Conservation (phyloP, 2,113 vertebrate genomes). For the Strigops habroptila region DNA sequence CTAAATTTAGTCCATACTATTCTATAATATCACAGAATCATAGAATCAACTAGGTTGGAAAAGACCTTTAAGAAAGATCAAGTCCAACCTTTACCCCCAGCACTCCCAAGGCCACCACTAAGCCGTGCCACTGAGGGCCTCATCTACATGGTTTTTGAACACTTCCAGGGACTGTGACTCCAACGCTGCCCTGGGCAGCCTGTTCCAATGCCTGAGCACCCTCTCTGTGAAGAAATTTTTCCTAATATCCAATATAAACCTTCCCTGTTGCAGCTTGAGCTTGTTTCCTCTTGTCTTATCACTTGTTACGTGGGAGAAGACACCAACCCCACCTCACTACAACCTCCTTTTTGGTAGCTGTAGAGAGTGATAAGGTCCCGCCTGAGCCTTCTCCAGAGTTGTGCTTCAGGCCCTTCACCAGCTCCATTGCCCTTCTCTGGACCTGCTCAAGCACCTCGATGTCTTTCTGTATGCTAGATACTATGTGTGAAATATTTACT, state of each 20-base stretch:
- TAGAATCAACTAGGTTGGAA: not conserved
- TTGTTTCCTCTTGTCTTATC: not conserved
- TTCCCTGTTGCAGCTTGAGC: not conserved
- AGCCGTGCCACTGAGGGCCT: not conserved
- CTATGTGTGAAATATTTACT: not conserved
- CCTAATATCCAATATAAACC: not conserved
- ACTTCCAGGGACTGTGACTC: not conserved
- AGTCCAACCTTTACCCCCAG: not conserved
- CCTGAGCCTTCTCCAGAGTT: not conserved
- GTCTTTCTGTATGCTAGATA: not conserved
- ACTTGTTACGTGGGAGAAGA: not conserved
- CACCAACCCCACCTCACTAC: not conserved
- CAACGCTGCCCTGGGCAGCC: not conserved
- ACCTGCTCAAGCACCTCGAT: not conserved
- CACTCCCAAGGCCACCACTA: not conserved
- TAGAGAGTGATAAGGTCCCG: not conserved
- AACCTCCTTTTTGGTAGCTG: not conserved
- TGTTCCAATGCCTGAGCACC: not conserved
- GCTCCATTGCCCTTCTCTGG: not conserved
- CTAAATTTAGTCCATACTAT: not conserved
- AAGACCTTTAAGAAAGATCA: not conserved
- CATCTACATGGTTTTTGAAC: not conserved
- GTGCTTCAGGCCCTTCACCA: not conserved
- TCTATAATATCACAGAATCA: not conserved
- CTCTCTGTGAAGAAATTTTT: not conserved